Conservation (phyloP, 1,140 invertebrate genomes). For the Magallana ariakensis region DNA sequence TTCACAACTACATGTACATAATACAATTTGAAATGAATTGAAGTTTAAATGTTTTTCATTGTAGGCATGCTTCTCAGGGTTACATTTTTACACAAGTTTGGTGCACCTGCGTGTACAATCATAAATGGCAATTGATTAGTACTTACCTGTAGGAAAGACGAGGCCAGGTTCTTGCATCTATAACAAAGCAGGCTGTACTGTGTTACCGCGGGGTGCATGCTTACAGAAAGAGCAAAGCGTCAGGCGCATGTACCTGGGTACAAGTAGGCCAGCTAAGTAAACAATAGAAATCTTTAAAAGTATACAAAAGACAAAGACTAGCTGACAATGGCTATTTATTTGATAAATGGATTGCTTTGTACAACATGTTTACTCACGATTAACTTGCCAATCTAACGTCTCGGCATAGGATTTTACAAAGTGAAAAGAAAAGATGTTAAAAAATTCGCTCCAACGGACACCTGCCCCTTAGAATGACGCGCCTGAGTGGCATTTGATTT, state of each 20-base stretch:
- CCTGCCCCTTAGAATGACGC: constrained; percentile 3
- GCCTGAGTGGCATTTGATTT: constrained; percentile 7
- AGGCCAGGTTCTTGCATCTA: neutral
- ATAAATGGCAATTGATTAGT: neutral
- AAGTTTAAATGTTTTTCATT: neutral
- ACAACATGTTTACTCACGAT: neutral
- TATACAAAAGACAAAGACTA: neutral
- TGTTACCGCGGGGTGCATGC: neutral
- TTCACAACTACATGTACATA: too few species aligned
- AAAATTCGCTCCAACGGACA: neutral
- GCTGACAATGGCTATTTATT: constrained; percentile 28
- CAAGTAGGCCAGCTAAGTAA: neutral
- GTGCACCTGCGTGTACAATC: neutral
- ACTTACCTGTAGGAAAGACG: neutral
- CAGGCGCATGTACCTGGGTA: neutral
- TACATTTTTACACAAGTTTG: neutral
- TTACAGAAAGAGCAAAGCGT: neutral
- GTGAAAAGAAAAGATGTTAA: neutral
- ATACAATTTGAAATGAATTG: too few species aligned
- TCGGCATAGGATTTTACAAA: neutral
- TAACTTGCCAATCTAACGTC: constrained; percentile 7
- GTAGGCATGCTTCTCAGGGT: neutral
- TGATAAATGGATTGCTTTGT: constrained; percentile 17
- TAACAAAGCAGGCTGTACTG: neutral
- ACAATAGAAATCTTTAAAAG: constrained; percentile 26